phyloP scores from a whole-genome alignment of 2,888 invertebrate species.

The Melieria omissa region DNA sequence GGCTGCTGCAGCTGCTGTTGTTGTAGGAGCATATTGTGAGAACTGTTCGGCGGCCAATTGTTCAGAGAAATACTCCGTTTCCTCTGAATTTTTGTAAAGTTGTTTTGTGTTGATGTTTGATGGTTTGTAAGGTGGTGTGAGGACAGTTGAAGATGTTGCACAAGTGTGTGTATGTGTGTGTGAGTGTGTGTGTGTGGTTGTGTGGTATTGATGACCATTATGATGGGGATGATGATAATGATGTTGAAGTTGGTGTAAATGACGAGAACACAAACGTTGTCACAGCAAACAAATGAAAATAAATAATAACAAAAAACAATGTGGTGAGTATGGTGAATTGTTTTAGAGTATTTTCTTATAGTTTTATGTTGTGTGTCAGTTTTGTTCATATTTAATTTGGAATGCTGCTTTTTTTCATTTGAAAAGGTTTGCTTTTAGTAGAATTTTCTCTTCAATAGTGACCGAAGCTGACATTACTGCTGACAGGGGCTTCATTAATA shows the following conservation, averaged over 20 bases:
- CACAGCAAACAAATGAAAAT: too few species aligned
- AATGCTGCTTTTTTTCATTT: too few species aligned
- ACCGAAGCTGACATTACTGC: too few species aligned
- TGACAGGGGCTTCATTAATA: too few species aligned
- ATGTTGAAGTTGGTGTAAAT: constrained; percentile 7
- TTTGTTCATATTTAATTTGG: not conserved
- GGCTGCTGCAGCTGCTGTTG: constrained; percentile 50
- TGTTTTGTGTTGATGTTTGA: constrained; percentile 22
- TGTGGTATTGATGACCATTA: constrained; percentile 34
- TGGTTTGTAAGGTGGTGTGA: constrained; percentile 32
- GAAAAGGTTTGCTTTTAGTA: too few species aligned
- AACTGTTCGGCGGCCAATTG: constrained; percentile 68
- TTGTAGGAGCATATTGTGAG: constrained; percentile 66
- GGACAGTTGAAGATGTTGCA: constrained; percentile 41
- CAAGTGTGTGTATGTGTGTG: constrained; percentile 24
- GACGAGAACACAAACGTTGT: too few species aligned
- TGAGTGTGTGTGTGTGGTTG: constrained; percentile 30
- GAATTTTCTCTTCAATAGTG: too few species aligned
- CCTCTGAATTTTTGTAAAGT: constrained; percentile 51
- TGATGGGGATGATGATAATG: constrained; percentile 17
- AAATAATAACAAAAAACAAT: not conserved
- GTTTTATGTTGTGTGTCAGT: not conserved
- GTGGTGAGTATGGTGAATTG: not conserved
- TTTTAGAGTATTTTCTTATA: constrained; percentile 1
- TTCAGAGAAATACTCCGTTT: constrained; percentile 68